Evolutionary conservation across 2,113 vertebrate species (phyloP), one percentile per base, ranked within the genome.

Genomic region (Amblyornis subalaris): DNA sequence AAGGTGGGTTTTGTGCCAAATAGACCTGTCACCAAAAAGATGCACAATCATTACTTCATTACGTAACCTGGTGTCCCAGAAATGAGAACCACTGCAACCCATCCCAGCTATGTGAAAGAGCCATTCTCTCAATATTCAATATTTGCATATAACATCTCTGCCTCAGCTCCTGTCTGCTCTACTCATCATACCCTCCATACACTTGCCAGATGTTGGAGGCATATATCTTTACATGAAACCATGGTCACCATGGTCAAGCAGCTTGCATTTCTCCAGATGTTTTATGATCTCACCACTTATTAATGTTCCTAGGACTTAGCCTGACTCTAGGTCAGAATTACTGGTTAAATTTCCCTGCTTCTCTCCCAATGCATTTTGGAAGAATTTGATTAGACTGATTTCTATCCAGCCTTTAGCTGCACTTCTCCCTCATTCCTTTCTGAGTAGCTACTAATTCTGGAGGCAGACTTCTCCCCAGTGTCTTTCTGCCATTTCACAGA

Each of bases 231-330:
- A 57, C 61, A 78, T 23, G 72, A 80, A 92, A 71, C 58, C 1
- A 2, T 93, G 70, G 25, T 76, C 77, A 75, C 26, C 58, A 70
- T 35, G 36, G 85, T 57, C 64, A 70, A 23, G 67, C 57, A 78
- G 79, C 61, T 95, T 88, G 55, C 75, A 75, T 93, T 95, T 88
- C 69, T 91, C 67, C 96, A 96, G 88, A 94, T 93, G 82, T 93
- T 93, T 69, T 75, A 75, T 96, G 95, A 96, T 94, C 91, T 95
- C 93, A 95, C 23, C 71, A 80, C 75, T 93, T 81, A 80, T 1
- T 90, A 92, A 94, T 1, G 8, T 88, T 83, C 67, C 50, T 51
- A 66, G 58, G 57, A 89, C 12, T 75, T 51, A 61, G 51, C 5
- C 45, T 62, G 38, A 87, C 42, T 73, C 29, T 35, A 64, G 48